A percentile compares a stretch with the other conserved stretches of the same genome.
Evolutionary conservation across 2,888 invertebrate species (phyloP).

Genomic region (Iphiclides podalirius): DNA sequence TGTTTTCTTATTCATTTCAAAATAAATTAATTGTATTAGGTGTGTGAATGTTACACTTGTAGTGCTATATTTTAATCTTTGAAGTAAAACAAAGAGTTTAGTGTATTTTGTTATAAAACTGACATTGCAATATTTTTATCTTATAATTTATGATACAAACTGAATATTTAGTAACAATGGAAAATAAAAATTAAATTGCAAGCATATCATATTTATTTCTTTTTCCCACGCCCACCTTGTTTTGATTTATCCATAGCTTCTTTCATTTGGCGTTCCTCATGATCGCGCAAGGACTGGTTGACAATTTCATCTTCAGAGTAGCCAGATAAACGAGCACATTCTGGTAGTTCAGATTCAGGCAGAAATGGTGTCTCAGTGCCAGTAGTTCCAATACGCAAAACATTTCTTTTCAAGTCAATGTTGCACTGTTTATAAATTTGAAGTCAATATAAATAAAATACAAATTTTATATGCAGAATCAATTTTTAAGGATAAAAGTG

Average conservation of each 20-base stretch:
- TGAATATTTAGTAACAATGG: no score
- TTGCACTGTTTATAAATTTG: constrained; percentile 82
- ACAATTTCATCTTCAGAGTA: constrained; percentile 82
- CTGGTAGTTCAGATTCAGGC: constrained; percentile 82
- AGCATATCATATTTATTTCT: constrained; percentile 44
- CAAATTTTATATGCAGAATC: no score
- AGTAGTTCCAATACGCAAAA: constrained; percentile 95
- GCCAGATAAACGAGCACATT: constrained; percentile 89
- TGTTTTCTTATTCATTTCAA: neutral
- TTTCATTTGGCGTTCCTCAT: constrained; percentile 85
- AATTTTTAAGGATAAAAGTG: no score
- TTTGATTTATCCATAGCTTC: constrained; percentile 87
- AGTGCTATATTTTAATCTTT: neutral
- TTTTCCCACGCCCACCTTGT: constrained; percentile 71
- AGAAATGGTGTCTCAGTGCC: constrained; percentile 95
- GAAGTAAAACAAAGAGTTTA: neutral
- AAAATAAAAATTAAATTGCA: no score
- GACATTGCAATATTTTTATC: neutral
- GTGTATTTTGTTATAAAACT: neutral
- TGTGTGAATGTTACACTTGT: neutral
- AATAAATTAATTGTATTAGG: neutral
- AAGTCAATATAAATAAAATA: no score
- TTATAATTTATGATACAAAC: neutral
- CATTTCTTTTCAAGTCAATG: constrained; percentile 93
- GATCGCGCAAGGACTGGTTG: constrained; percentile 68